Conservation (phyloP, 2,888 invertebrate genomes). For the Brachypalpus laphriformis region DNA sequence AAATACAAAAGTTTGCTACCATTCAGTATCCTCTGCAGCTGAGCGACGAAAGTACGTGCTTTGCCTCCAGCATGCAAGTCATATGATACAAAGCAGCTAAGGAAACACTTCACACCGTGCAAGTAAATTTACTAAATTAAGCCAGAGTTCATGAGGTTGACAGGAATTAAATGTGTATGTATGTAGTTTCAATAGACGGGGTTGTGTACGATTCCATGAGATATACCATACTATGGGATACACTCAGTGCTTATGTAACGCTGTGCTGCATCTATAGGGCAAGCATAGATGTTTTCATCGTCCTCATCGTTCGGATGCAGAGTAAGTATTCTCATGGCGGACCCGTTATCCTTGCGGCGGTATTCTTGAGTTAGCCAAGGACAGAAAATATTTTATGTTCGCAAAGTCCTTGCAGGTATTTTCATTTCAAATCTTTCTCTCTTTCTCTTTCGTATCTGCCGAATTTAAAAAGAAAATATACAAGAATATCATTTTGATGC, state of each 20-base stretch:
- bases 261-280: background rate
- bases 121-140: slow-evolving; percentile 69
- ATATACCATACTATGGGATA: background rate
- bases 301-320: background rate
- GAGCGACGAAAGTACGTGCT: slow-evolving; percentile 53
- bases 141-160: slow-evolving; percentile 66
- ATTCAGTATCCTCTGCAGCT: slow-evolving; percentile 45
- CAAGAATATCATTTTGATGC: background rate
- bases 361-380: slow-evolving; percentile 21
- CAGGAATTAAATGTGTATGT: slow-evolving; percentile 55
- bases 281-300: background rate
- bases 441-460: background rate
- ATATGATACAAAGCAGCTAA: slow-evolving; percentile 52
- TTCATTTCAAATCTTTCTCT: background rate
- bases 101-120: slow-evolving; percentile 64
- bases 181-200: slow-evolving; percentile 11
- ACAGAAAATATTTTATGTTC: slow-evolving; percentile 32
- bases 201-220: slow-evolving; percentile 1
- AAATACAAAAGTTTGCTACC: slow-evolving; percentile 60
- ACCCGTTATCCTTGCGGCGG: slow-evolving; percentile 8
- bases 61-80: slow-evolving; percentile 58
- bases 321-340: slow-evolving; percentile 10
- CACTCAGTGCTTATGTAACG: background rate
- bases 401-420: slow-evolving; percentile 26
- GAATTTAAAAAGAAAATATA: background rate